Percentiles rank a stretch among this genome's conserved stretches.
phyloP scores from a whole-genome alignment of 2,888 invertebrate species.

The Aleiodes leptofemur region DNA sequence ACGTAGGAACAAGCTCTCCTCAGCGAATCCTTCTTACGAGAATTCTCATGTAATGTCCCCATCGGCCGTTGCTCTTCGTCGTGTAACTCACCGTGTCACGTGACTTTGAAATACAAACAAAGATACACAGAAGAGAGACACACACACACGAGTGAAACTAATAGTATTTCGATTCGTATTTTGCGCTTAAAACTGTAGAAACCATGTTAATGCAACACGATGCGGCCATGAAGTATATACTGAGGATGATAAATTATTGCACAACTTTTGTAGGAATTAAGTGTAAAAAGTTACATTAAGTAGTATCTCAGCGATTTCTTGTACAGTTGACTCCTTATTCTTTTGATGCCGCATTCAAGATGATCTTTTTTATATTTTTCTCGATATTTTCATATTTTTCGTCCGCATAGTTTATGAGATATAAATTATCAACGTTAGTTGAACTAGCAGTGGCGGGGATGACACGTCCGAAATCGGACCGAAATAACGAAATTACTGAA shows the following conservation, averaged over 20 bases:
- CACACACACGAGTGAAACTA: neutral
- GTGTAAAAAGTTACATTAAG: no score
- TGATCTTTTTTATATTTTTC: no score
- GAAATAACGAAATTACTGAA: no score
- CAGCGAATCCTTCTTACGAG: constrained; percentile 40
- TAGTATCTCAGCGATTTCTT: no score
- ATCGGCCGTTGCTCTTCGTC: constrained; percentile 39
- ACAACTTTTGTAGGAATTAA: neutral
- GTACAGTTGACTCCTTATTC: no score
- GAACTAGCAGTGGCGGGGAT: no score
- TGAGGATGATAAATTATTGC: constrained; percentile 1
- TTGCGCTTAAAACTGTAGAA: constrained; percentile 41
- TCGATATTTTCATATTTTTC: no score
- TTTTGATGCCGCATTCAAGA: no score
- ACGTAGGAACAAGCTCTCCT: constrained; percentile 30
- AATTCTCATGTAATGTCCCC: constrained; percentile 41
- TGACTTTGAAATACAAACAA: constrained; percentile 28
- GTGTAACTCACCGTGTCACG: constrained; percentile 44
- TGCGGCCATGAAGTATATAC: constrained; percentile 38
- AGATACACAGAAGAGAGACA: no score
- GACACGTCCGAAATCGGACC: no score
- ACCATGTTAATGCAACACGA: constrained; percentile 43
- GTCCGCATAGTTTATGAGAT: no score
- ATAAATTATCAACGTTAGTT: no score
- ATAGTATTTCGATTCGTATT: constrained; percentile 32